Evolutionary conservation across 1,140 invertebrate species (phyloP).

Genomic region (Hylaeus volcanicus): DNA sequence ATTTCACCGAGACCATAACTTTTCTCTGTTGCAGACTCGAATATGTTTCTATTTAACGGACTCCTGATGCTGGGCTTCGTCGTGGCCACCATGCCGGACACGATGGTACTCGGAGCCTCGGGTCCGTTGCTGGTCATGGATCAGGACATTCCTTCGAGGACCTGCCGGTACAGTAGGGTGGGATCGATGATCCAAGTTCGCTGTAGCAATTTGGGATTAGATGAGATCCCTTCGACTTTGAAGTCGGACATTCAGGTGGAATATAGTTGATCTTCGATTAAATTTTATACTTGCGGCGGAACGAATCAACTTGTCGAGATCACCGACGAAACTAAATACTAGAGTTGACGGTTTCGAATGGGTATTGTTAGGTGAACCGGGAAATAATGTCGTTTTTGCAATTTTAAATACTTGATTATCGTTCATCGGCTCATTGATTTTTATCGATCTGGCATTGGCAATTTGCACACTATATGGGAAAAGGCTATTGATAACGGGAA

Average conservation of each 20-base stretch:
- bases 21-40: constrained; percentile 69
- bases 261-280: neutral
- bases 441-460: too few species aligned
- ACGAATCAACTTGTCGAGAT: too few species aligned
- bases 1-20: constrained; percentile 16
- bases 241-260: constrained; percentile 70
- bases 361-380: too few species aligned
- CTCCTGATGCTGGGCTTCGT: constrained; percentile 59
- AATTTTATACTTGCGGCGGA: too few species aligned
- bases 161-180: constrained; percentile 58
- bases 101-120: constrained; percentile 45
- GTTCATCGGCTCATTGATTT: too few species aligned
- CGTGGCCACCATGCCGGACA: constrained; percentile 40
- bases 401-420: too few species aligned
- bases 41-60: constrained; percentile 54
- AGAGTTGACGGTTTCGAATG: too few species aligned
- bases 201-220: constrained; percentile 62
- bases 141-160: constrained; percentile 51
- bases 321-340: too few species aligned
- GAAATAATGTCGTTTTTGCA: too few species aligned
- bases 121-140: constrained; percentile 58
- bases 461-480: too few species aligned
- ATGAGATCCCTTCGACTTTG: constrained; percentile 63
- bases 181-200: constrained; percentile 66
- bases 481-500: too few species aligned